Conservation (phyloP, 1,140 invertebrate genomes). For the Cephus cinctus region DNA sequence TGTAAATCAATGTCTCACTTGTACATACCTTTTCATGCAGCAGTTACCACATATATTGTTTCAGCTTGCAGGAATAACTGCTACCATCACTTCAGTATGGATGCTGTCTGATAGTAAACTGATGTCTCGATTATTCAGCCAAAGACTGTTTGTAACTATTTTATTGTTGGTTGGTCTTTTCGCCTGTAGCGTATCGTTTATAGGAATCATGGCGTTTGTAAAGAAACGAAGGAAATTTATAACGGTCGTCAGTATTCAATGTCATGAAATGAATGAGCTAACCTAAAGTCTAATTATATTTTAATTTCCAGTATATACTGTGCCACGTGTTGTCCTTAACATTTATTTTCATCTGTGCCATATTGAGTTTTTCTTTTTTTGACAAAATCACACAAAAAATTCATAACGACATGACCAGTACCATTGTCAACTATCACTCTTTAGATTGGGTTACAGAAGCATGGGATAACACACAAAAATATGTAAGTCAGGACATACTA, state of each 20-base stretch:
- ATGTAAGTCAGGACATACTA: constrained; percentile 21
- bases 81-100: constrained; percentile 29
- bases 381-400: constrained; percentile 27
- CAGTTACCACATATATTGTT: constrained; percentile 8
- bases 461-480: constrained; percentile 40
- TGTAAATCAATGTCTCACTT: constrained; percentile 17
- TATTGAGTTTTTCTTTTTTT: constrained; percentile 34
- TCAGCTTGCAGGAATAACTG: constrained; percentile 30
- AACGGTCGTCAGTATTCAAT: constrained; percentile 21
- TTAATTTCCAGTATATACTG: constrained; percentile 27
- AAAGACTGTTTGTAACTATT: constrained; percentile 25
- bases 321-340: constrained; percentile 21
- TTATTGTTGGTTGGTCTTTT: constrained; percentile 26
- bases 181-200: constrained; percentile 14
- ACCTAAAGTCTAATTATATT: constrained; percentile 1
- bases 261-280: neutral
- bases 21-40: neutral
- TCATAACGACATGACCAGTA: constrained; percentile 25
- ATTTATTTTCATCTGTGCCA: constrained; percentile 23
- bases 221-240: constrained; percentile 23
- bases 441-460: constrained; percentile 24
- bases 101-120: constrained; percentile 27
- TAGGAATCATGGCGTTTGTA: constrained; percentile 29
- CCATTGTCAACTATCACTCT: constrained; percentile 28
- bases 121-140: constrained; percentile 30